Evolutionary conservation across 2,888 invertebrate genomes (phyloP).

Genomic region (Drosophila leonis): DNA sequence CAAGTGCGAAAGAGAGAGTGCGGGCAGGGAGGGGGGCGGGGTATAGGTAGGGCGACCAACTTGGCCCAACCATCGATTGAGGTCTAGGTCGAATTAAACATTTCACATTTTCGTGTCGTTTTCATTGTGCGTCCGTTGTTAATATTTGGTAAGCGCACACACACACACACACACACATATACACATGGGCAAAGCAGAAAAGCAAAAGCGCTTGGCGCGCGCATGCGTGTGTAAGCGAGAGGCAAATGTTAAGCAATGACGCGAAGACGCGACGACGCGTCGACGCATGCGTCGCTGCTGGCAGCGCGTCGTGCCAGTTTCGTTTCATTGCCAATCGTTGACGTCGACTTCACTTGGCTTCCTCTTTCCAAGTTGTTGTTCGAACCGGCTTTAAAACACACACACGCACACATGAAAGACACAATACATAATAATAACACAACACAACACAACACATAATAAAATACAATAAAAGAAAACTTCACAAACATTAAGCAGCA

Average conservation of each 20-base stretch:
- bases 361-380: conserved; percentile 60
- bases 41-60: conserved; percentile 47
- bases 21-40: not conserved
- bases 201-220: conserved; percentile 27
- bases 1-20: not conserved
- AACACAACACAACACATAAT: conserved; percentile 71
- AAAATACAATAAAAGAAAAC: conserved; percentile 80
- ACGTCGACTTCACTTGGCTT: conserved; percentile 51
- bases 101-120: conserved; percentile 80
- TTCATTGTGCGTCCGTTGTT: conserved; percentile 71
- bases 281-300: conserved; percentile 69
- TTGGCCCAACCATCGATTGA: conserved; percentile 80
- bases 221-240: conserved; percentile 61
- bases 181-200: conserved; percentile 11
- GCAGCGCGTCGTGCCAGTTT: conserved; percentile 71
- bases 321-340: conserved; percentile 77
- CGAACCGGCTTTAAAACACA: conserved; percentile 53
- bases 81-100: conserved; percentile 83
- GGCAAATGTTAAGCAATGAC: conserved; percentile 47
- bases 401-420: conserved; percentile 32
- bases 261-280: conserved; percentile 51
- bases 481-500: conserved; percentile 64
- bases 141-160: conserved; percentile 67
- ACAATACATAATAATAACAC: conserved; percentile 68
- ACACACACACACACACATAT: conserved; percentile 19